Evolutionary conservation across 2,888 invertebrate species (phyloP).

Genomic region (Thumatha senex): DNA sequence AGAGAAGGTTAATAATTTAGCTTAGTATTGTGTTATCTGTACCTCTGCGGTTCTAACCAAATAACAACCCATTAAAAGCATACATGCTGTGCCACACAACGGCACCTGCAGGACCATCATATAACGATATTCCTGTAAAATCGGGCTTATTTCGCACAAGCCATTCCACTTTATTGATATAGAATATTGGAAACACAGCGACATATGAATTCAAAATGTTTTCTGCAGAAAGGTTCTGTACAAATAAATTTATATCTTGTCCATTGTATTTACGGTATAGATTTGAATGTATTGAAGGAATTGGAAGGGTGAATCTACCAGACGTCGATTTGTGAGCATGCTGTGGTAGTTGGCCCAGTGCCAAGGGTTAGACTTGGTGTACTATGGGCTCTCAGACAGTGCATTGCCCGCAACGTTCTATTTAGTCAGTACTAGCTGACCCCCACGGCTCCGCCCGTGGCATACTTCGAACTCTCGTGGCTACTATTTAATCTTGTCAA

Average conservation of each 20-base stretch:
- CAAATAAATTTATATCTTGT: constrained; percentile 49
- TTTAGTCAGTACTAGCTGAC: constrained; percentile 78
- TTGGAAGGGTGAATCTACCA: constrained; percentile 38
- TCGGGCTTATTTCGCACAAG: constrained; percentile 67
- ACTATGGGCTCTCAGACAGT: constrained; percentile 48
- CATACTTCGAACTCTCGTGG: too few species aligned
- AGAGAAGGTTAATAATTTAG: constrained; percentile 39
- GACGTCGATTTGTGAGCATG: constrained; percentile 63
- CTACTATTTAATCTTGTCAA: too few species aligned
- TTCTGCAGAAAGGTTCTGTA: constrained; percentile 34
- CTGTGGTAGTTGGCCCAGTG: constrained; percentile 61
- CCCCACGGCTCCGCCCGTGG: too few species aligned
- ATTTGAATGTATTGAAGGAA: constrained; percentile 36
- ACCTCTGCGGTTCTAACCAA: constrained; percentile 40
- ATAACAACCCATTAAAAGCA: constrained; percentile 44
- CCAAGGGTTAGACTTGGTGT: constrained; percentile 56
- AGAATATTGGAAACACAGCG: constrained; percentile 77
- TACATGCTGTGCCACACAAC: constrained; percentile 40
- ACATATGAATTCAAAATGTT: constrained; percentile 72
- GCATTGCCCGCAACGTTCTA: constrained; percentile 63
- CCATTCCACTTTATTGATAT: constrained; percentile 77
- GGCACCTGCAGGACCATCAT: constrained; percentile 69
- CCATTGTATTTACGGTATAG: constrained; percentile 45
- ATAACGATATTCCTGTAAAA: constrained; percentile 59
- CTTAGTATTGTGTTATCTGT: not conserved